Base-by-base conservation (phyloP, 1,140 invertebrate genomes). In the Zaprionus camerounensis region DNA sequence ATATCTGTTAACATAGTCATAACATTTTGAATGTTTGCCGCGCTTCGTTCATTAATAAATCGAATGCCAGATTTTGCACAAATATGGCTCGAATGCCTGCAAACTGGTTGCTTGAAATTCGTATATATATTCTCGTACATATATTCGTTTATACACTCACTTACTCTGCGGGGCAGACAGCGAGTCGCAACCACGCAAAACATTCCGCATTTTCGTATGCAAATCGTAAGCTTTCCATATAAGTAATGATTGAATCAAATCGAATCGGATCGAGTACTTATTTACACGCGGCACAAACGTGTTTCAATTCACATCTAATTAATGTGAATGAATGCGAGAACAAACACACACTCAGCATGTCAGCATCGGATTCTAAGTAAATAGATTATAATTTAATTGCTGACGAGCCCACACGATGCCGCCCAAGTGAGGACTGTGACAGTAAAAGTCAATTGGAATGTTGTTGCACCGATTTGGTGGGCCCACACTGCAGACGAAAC, bases 291-390 rank as follows among this genome's bases (percentile, higher is more conserved):
- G 66, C 55, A 11, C 55, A 76, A 88, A 78, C 76, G 81, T 90
- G 85, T 90, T 74, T 80, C 67, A 77, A 88, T 84, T 90, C 81
- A 82, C 76, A 80, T 77, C 76, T 90, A 82, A 91, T 91, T 90
- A 85, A 91, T 82, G 64, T 77, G 79, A 88, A 87, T 84, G 82
- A 80, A 84, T 61, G 63, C 65, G 51, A 72, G 68, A 17, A 51
- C 17, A 20, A 55, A 24, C 22, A 58, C n/a, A 51, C 69, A 81
- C 66, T 69, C 51, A 22, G 49, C 24, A 41, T 38, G 49, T 34
- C 49, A 20, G 51, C 41, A 26, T 24, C 11, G 28, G 11, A 20
- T 61, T 68, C 59, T 76, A 71, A 56, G 44, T 64, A 72, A 86
- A 51, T 63, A 49, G 36, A 56, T 56, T 66, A 41, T 67, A 46